These are phyloP conservation scores for Miichthys miiuy DNA, from an alignment of 2,797 vertebrate genomes.

Conservation along the genomic window DNA sequence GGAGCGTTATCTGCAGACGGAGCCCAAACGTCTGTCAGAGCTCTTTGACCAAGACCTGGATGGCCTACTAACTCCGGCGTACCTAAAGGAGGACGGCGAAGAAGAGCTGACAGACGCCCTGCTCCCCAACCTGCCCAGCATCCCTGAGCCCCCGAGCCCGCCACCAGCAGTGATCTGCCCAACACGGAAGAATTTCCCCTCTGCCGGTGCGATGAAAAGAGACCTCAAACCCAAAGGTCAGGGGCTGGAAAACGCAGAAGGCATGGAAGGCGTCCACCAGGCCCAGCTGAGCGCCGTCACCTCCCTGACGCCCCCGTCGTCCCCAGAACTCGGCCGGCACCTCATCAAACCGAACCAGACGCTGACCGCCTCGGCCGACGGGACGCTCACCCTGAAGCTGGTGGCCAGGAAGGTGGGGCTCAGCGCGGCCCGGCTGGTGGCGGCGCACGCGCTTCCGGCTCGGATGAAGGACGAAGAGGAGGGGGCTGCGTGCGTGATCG, in stretches of 20 bases:
- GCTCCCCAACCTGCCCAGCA: constrained; percentile 76
- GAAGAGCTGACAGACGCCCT: constrained; percentile 89
- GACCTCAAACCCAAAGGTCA: constrained; percentile 72
- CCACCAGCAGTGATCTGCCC: constrained; percentile 86
- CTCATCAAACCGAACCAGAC: constrained; percentile 94
- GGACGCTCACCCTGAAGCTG: constrained; percentile 94
- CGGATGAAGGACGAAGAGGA: constrained; percentile 90
- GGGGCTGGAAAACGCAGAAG: constrained; percentile 75
- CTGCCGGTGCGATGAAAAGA: constrained; percentile 50
- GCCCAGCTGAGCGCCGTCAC: constrained; percentile 98
- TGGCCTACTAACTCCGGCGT: constrained; percentile 91
- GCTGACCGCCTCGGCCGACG: constrained; percentile 91
- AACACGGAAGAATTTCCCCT: constrained; percentile 81
- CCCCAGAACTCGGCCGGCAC: constrained; percentile 96
- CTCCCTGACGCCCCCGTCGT: constrained; percentile 97
- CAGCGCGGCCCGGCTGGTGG: constrained; percentile 88
- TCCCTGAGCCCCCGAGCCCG: constrained; percentile 86
- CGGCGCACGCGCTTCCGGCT: constrained; percentile 81
- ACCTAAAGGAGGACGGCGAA: constrained; percentile 89
- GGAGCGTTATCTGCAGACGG: constrained; percentile 98
- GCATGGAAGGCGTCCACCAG: constrained; percentile 88
- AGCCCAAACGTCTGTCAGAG: constrained; percentile 94
- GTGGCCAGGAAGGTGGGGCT: constrained; percentile 95
- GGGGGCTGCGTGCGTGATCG: constrained; percentile 72
- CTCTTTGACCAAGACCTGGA: constrained; percentile 95